Percentiles rank a stretch among this genome's conserved stretches.
Evolutionary conservation across 2,888 invertebrate genomes (phyloP).

Genomic region (Sinohyriopsis cumingii): DNA sequence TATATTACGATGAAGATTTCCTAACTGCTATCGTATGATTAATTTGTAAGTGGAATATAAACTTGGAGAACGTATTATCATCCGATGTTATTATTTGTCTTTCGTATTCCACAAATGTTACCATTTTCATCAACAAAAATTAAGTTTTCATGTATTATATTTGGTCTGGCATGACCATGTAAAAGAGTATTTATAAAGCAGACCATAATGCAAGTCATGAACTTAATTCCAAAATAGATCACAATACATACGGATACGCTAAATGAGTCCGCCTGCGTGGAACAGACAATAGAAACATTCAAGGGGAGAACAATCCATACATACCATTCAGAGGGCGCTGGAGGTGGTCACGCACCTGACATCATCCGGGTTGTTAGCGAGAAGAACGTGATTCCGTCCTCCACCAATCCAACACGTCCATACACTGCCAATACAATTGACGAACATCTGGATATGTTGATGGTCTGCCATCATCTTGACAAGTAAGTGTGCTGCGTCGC

Average conservation of each 20-base stretch:
- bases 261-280: constrained; percentile 68
- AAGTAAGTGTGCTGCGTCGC: constrained; percentile 50
- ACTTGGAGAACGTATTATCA: too few relatives aligned
- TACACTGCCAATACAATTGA: constrained; percentile 68
- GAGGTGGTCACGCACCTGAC: constrained; percentile 69
- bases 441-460: constrained; percentile 69
- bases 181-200: too few relatives aligned
- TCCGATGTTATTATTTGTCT: too few relatives aligned
- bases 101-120: too few relatives aligned
- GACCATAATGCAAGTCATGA: too few relatives aligned
- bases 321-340: constrained; percentile 69
- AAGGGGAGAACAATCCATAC: constrained; percentile 66
- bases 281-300: constrained; percentile 63
- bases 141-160: too few relatives aligned
- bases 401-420: constrained; percentile 68
- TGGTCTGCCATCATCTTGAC: constrained; percentile 69
- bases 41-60: too few relatives aligned
- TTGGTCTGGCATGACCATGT: too few relatives aligned
- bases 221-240: constrained; percentile 38
- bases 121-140: too few relatives aligned
- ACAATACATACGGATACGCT: constrained; percentile 69
- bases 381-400: constrained; percentile 64
- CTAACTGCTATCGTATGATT: too few relatives aligned
- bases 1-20: too few relatives aligned
- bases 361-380: constrained; percentile 64